These are phyloP conservation scores for Mellivora capensis DNA, from an alignment of 2,113 vertebrate species.

Conservation along the genomic window DNA sequence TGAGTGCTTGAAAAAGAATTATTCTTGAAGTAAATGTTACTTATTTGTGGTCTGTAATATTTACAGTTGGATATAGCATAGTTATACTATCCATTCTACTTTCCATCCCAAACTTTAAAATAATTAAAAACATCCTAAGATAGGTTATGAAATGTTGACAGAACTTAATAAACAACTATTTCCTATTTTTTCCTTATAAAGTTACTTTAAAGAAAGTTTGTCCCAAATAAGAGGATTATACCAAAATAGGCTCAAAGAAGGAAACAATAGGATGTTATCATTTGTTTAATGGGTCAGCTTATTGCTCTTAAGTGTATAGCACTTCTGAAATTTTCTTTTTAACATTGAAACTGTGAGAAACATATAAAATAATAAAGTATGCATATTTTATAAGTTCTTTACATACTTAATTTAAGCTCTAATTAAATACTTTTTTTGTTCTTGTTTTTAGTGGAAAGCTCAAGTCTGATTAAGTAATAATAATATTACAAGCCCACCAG, in stretches of 20 bases:
- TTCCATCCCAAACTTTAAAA: neutral
- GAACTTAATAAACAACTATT: neutral
- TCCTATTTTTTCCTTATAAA: neutral
- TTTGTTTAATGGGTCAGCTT: neutral
- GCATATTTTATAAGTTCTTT: conserved; percentile 21
- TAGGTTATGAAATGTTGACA: neutral
- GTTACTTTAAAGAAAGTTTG: neutral
- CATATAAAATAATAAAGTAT: neutral
- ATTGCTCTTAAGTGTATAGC: neutral
- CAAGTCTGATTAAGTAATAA: conserved; percentile 21
- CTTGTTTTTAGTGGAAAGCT: conserved; percentile 22
- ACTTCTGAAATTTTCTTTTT: neutral
- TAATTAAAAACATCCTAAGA: neutral
- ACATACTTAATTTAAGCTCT: conserved; percentile 44
- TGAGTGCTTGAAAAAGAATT: neutral
- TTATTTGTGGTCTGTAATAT: neutral
- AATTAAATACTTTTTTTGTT: conserved; percentile 30
- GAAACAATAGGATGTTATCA: neutral
- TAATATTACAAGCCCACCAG: conserved; percentile 1
- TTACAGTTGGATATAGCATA: neutral
- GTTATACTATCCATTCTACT: neutral
- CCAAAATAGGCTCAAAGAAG: neutral
- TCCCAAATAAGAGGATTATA: neutral
- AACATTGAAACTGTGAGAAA: neutral
- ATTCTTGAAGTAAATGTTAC: neutral